Conservation (phyloP, 2,113 vertebrate species). For the Planiliza haematocheilus region DNA sequence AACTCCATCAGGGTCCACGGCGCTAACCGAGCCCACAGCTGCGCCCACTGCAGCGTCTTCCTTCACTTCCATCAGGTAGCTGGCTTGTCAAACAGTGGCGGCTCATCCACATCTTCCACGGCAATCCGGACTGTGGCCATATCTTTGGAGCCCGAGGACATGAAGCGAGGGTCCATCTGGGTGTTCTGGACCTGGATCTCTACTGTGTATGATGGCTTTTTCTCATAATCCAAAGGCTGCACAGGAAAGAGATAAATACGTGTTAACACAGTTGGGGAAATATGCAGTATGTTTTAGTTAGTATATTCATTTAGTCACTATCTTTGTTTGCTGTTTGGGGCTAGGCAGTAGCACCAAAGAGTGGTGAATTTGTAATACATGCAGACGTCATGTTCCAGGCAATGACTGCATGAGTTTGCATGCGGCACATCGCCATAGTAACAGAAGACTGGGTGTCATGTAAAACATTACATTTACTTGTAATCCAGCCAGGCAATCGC, state of each 20-base stretch:
- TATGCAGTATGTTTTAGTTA: too few species aligned
- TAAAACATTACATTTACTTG: not conserved
- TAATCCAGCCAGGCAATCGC: not conserved
- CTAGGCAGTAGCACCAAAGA: too few species aligned
- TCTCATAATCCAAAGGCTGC: slow-evolving; percentile 93
- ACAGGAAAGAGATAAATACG: not conserved
- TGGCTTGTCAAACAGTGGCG: slow-evolving; percentile 89
- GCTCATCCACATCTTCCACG: slow-evolving; percentile 94
- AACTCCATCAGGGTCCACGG: slow-evolving; percentile 89
- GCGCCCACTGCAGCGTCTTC: slow-evolving; percentile 89
- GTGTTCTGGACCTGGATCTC: slow-evolving; percentile 93
- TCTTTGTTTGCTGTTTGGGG: too few species aligned
- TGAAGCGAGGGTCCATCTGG: slow-evolving; percentile 86
- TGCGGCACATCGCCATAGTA: not conserved
- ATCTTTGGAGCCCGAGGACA: slow-evolving; percentile 87
- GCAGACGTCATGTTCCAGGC: not conserved
- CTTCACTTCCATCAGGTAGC: slow-evolving; percentile 91
- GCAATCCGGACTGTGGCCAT: slow-evolving; percentile 87
- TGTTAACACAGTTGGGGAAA: too few species aligned
- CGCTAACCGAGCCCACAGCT: slow-evolving; percentile 88
- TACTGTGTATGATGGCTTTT: slow-evolving; percentile 89
- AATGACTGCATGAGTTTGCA: not conserved
- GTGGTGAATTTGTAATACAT: too few species aligned
- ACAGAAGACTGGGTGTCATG: not conserved
- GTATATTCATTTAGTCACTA: too few species aligned